phyloP scores from a whole-genome alignment of 2,113 vertebrate genomes.

The Fulmarus glacialis region DNA sequence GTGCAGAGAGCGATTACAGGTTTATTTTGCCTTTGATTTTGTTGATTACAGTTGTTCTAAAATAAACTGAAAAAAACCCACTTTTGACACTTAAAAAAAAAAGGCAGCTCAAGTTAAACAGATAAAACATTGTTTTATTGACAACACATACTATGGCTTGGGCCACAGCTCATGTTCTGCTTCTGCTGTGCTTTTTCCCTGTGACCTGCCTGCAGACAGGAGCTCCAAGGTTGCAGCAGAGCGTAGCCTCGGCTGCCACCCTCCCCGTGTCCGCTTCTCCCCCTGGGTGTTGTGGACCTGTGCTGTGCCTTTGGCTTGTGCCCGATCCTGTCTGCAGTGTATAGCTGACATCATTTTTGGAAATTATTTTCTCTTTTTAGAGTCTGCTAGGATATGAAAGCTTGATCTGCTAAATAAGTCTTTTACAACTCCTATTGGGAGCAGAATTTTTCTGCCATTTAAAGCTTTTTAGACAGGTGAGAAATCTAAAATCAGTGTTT shows the following conservation, averaged over 20 bases:
- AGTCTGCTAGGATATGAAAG: neutral
- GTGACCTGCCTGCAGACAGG: neutral
- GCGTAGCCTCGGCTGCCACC: rapidly evolving
- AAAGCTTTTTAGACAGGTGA: neutral
- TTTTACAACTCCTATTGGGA: neutral
- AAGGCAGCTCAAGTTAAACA: neutral
- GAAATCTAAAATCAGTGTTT: neutral
- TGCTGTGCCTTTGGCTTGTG: neutral
- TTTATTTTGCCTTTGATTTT: neutral
- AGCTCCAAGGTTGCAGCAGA: neutral
- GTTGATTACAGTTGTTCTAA: neutral
- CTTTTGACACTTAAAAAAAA: neutral
- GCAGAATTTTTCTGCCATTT: neutral
- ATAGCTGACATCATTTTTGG: neutral
- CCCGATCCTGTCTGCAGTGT: rapidly evolving
- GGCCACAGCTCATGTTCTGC: neutral
- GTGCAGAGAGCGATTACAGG: rapidly evolving
- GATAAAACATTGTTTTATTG: neutral
- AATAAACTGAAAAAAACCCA: neutral
- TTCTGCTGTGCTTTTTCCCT: neutral
- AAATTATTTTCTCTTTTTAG: neutral
- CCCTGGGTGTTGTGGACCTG: neutral
- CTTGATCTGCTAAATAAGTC: neutral
- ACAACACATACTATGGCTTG: rapidly evolving
- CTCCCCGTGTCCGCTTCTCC: rapidly evolving